Evolutionary conservation across 2,797 vertebrate species (phyloP), one percentile per base, ranked within the genome.

Genomic region (Siniperca undulata): DNA sequence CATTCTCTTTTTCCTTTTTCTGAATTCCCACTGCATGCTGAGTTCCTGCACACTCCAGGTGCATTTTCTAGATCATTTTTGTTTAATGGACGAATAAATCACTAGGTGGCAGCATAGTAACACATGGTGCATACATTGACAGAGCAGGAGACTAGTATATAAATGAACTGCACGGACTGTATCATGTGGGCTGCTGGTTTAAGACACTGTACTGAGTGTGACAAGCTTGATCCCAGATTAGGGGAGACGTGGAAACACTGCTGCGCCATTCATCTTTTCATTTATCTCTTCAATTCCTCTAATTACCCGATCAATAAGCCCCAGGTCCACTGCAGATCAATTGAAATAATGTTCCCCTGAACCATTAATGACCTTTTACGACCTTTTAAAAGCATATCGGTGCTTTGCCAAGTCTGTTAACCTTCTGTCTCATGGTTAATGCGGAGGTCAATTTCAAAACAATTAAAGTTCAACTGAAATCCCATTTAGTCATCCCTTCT

Each of bases 41-140:
- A 61, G 17, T 61, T 56, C 27, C 68, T 70, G 74, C 56, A 22
- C 66, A 12, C 24, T 19, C 34, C 48, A 69, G 60, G 8, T 36
- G 64, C 34, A 42, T 14, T 36, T 73, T 13, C 5, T 11, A 1
- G 24, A 38, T 78, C 0, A 27, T 83, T 24, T 70, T 61, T 44
- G 60, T 80, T 86, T 77, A 85, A 81, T 84, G 30, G 68, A 38
- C 14, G 55, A 65, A 61, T 78, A 77, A 77, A 87, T 83, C 94
- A 92, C 94, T 93, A 94, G 94, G 89, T 92, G 94, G 94, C 94
- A 94, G 92, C 93, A 93, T 69, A 91, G 92, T 70, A 87, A 77
- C 93, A 91, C 86, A 88, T 4, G 85, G 80, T 56, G 73, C 77
- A 80, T 85, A 73, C 77, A 24, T 75, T 77, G 80, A 77, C 74